Evolutionary conservation across 2,888 invertebrate species (phyloP).

Genomic region (Pristionchus mayeri): DNA sequence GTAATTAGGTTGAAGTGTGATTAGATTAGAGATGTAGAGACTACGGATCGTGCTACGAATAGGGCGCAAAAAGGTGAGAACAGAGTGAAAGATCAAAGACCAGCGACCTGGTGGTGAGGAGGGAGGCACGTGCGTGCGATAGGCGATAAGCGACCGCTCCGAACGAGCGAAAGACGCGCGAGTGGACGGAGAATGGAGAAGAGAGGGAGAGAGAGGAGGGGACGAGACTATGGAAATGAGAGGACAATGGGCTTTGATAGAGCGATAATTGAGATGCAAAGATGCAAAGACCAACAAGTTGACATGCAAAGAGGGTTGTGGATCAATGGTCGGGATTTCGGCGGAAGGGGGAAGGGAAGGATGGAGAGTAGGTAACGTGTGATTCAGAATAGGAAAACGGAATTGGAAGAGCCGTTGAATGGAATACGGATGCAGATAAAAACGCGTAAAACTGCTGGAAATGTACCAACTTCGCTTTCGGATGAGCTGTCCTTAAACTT

Average conservation of each 20-base stretch:
- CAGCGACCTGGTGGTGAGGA: neutral
- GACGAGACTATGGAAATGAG: neutral
- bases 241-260: neutral
- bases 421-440: no score
- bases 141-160: neutral
- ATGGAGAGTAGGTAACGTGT: neutral
- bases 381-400: neutral
- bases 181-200: neutral
- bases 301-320: no score
- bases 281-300: no score
- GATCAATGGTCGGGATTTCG: no score
- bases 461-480: constrained; percentile 10
- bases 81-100: neutral
- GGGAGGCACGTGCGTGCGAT: neutral
- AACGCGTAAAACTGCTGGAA: no score
- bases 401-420: neutral
- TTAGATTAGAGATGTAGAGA: no score
- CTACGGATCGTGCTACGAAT: no score
- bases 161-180: neutral
- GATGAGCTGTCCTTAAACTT: constrained; percentile 23
- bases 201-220: neutral
- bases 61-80: no score
- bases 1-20: no score
- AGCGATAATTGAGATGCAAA: neutral
- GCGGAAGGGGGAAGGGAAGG: neutral